Percentiles rank a stretch among this genome's conserved stretches.
Conservation (phyloP, 2,113 vertebrate genomes). For the Eurystomus gularis region DNA sequence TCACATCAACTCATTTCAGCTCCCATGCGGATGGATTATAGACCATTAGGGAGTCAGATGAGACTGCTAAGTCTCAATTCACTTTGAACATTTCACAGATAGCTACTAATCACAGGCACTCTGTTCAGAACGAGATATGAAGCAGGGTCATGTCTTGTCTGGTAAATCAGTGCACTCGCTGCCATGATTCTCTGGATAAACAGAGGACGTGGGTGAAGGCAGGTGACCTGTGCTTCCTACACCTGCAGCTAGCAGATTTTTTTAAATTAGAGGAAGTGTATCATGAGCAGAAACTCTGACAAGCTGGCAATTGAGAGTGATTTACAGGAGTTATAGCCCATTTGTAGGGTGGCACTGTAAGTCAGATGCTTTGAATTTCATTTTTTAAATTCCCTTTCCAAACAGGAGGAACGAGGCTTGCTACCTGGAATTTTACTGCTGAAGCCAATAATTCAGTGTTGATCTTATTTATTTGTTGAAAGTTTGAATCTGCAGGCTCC, state of each 20-base stretch:
- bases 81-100: constrained; percentile 33
- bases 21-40: background rate
- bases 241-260: background rate
- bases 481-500: background rate
- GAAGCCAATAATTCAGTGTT: background rate
- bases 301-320: background rate
- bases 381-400: background rate
- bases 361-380: background rate
- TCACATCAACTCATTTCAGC: constrained; percentile 8
- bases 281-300: background rate
- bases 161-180: background rate
- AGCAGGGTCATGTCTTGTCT: background rate
- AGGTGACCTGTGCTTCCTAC: background rate
- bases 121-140: background rate
- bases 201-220: background rate
- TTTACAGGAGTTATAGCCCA: background rate
- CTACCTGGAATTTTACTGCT: background rate
- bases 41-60: constrained; percentile 21
- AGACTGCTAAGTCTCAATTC: constrained; percentile 30
- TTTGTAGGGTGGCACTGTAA: background rate
- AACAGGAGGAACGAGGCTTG: background rate
- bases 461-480: background rate
- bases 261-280: background rate
- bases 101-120: constrained; percentile 36
- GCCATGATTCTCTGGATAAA: background rate